A percentile compares a stretch with the other conserved stretches of the same genome.
Conservation (phyloP, 2,888 invertebrate species). For the Coelinius sp. region DNA sequence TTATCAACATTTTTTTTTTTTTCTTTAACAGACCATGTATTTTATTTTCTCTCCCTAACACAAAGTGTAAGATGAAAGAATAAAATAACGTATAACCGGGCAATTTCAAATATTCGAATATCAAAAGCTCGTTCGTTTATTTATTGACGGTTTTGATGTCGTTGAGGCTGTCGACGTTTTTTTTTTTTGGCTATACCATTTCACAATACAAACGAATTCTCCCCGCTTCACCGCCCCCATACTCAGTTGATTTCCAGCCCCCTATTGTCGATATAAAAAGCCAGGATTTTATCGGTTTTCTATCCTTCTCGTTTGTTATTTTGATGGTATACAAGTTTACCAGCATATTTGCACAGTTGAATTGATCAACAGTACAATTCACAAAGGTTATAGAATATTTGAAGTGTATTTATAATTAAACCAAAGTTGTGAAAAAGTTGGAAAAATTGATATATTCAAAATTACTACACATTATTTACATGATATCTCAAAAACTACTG, state of each 20-base stretch:
- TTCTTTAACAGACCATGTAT: neutral
- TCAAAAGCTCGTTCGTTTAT: slow-evolving; percentile 1
- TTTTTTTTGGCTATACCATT: slow-evolving; percentile 32
- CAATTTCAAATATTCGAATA: neutral
- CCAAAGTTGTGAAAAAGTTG: no score
- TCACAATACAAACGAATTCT: slow-evolving; percentile 33
- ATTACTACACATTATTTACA: no score
- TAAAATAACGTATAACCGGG: neutral
- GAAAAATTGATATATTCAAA: no score
- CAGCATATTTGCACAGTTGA: slow-evolving; percentile 1
- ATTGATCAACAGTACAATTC: neutral
- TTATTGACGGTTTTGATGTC: slow-evolving; percentile 4
- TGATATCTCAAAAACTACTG: no score
- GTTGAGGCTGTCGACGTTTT: neutral
- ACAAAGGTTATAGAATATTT: neutral
- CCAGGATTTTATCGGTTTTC: neutral
- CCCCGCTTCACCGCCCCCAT: neutral
- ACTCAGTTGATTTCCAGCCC: slow-evolving; percentile 27
- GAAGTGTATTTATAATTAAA: neutral
- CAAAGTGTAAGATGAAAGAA: neutral
- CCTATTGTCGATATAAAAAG: slow-evolving; percentile 2
- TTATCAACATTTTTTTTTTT: neutral
- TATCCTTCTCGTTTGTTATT: neutral
- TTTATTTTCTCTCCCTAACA: neutral
- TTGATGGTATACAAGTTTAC: slow-evolving; percentile 7